These are phyloP conservation scores for Drosophila kanapiae DNA, from an alignment of 1,140 invertebrate genomes.

Conservation along the genomic window DNA sequence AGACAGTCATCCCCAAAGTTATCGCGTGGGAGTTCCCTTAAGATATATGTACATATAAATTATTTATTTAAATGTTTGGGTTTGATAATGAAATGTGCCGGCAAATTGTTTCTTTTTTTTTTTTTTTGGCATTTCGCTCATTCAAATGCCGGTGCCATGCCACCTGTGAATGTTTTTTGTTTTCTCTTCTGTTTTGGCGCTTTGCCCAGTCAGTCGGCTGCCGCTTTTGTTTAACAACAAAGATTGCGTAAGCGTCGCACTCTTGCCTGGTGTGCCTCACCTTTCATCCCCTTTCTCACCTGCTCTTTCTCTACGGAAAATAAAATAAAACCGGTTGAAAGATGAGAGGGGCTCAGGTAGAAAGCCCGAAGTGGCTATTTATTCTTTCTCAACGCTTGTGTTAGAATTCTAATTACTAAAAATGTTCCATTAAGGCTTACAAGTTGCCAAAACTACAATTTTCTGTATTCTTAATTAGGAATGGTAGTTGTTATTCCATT, in stretches of 20 bases:
- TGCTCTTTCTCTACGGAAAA: not conserved
- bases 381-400: constrained; percentile 4
- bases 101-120: constrained; percentile 23
- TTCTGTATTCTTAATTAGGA: not conserved
- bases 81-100: constrained; percentile 35
- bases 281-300: constrained; percentile 23
- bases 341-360: constrained; percentile 20
- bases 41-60: constrained; percentile 1
- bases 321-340: constrained; percentile 25
- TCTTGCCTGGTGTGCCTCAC: not conserved
- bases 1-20: not conserved
- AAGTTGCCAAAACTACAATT: not conserved
- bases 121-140: constrained; percentile 3
- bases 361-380: constrained; percentile 7
- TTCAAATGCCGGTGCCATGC: constrained; percentile 42
- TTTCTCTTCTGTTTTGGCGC: constrained; percentile 49
- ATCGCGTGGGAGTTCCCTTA: constrained; percentile 21
- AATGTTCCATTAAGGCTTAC: not conserved
- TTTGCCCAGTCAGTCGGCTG: constrained; percentile 45
- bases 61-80: constrained; percentile 4
- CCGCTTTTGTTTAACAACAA: constrained; percentile 75
- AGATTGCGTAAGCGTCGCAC: constrained; percentile 64
- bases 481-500: not conserved
- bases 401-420: not conserved
- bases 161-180: constrained; percentile 57